These are phyloP conservation scores for Erpornis zantholeuca DNA, from an alignment of 2,113 vertebrate genomes.

Conservation along the genomic window DNA sequence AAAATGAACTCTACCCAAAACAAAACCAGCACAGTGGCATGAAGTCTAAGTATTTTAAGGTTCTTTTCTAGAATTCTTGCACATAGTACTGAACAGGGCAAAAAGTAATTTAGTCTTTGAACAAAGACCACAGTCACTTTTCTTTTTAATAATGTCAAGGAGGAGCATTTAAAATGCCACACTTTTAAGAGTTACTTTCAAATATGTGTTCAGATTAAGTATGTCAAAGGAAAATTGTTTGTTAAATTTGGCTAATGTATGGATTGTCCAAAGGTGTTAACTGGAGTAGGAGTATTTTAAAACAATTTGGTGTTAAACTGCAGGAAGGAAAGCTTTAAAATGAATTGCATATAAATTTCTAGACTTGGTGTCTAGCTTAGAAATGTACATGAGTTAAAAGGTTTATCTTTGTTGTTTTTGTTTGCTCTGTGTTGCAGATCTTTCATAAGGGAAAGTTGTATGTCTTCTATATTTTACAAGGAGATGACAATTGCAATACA, in stretches of 20 bases:
- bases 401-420: neutral
- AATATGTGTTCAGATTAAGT: neutral
- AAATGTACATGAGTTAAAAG: neutral
- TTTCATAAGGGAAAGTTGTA: neutral
- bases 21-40: neutral
- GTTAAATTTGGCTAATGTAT: neutral
- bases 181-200: neutral
- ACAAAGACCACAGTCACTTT: neutral
- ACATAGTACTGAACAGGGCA: neutral
- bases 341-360: neutral
- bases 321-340: neutral
- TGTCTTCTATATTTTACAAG: neutral
- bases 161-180: neutral
- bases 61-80: neutral
- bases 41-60: neutral
- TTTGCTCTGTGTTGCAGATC: neutral
- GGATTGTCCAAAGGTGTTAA: neutral
- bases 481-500: neutral
- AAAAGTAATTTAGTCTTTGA: neutral
- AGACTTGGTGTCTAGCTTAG: neutral
- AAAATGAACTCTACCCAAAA: neutral
- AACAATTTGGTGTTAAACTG: neutral
- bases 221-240: neutral
- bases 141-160: neutral
- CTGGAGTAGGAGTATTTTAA: neutral